Percentiles rank a stretch among this genome's conserved stretches.
Conservation (phyloP, 2,888 invertebrate species). For the Unio pictorum region DNA sequence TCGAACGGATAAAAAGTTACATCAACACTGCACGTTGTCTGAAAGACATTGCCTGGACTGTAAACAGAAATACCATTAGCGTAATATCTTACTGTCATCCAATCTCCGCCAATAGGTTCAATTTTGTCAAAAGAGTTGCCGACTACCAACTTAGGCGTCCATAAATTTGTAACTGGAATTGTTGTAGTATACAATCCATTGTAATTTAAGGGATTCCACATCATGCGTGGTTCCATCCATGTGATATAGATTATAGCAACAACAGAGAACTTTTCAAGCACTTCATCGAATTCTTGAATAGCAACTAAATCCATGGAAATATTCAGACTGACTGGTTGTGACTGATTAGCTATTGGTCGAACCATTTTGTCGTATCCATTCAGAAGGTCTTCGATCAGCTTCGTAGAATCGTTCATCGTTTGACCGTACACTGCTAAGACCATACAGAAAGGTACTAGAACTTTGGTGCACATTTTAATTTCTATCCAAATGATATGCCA, state of each 20-base stretch:
- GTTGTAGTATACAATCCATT: slow-evolving; percentile 14
- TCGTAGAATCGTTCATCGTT: not conserved
- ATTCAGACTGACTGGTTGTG: slow-evolving; percentile 6
- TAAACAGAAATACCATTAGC: slow-evolving; percentile 6
- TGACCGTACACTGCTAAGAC: no score
- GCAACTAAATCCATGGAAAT: slow-evolving; percentile 18
- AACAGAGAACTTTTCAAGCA: slow-evolving; percentile 20
- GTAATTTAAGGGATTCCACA: slow-evolving; percentile 23
- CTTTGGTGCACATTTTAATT: no score
- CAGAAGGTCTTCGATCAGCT: slow-evolving; percentile 12
- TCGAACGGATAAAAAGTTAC: slow-evolving; percentile 21
- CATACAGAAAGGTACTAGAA: no score
- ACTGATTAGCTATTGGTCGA: slow-evolving; percentile 15
- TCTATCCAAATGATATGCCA: no score
- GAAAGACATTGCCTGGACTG: slow-evolving; percentile 12
- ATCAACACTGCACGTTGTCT: slow-evolving; percentile 16
- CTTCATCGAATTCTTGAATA: slow-evolving; percentile 30
- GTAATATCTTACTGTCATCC: slow-evolving; percentile 6
- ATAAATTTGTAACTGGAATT: slow-evolving; percentile 13
- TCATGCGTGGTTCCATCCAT: slow-evolving; percentile 26
- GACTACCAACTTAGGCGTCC: slow-evolving; percentile 20
- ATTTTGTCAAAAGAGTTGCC: slow-evolving; percentile 7
- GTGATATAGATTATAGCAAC: slow-evolving; percentile 13
- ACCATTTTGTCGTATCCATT: slow-evolving; percentile 10
- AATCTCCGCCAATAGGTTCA: slow-evolving; percentile 5